Conservation (phyloP, 2,113 vertebrate genomes). For the Proteles cristata region DNA sequence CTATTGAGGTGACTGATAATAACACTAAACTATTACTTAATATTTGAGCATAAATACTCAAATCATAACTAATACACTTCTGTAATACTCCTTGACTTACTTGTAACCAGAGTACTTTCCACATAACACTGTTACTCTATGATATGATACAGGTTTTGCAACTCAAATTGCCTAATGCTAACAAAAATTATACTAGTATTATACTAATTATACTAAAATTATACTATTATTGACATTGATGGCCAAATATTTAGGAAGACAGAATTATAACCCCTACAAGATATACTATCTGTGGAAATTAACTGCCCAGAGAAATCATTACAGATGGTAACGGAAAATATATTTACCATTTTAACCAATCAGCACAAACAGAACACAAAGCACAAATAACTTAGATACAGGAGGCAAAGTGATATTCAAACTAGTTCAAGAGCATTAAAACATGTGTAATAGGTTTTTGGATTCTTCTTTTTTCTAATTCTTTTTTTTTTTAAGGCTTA, state of each 20-base stretch:
- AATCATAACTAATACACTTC: background rate
- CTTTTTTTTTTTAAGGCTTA: too few species aligned
- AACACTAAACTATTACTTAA: background rate
- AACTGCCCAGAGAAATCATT: background rate
- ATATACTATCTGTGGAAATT: background rate
- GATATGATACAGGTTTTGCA: background rate
- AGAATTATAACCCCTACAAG: background rate
- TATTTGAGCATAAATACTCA: background rate
- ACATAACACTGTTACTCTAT: background rate
- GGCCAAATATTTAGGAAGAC: background rate
- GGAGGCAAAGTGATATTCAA: background rate
- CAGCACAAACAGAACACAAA: background rate
- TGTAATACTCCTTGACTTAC: background rate
- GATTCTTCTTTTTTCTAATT: too few species aligned
- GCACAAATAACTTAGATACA: background rate
- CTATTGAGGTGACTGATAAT: background rate
- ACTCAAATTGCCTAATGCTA: background rate
- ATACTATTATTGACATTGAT: background rate
- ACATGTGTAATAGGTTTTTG: too few species aligned
- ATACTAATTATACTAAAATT: background rate
- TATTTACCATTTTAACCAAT: background rate
- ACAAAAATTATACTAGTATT: background rate
- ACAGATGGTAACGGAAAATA: background rate
- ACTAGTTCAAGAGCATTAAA: background rate
- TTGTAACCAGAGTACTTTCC: background rate